Conservation (phyloP, 64 coral and sea anemone genomes). For the Montipora cactus region DNA sequence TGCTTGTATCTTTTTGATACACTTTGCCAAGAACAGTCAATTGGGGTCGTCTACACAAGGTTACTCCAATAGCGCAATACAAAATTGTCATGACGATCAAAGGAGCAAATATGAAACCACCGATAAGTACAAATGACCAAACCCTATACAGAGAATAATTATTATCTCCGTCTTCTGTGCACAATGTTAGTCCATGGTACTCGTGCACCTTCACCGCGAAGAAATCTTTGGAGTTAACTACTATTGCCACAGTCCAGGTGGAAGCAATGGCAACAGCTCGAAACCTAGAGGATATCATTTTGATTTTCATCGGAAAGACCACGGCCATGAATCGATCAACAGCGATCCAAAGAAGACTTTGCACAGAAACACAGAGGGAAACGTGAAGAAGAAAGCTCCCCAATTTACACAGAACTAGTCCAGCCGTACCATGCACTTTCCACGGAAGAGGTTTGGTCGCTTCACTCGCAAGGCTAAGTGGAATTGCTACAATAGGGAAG, state of each 20-base stretch:
- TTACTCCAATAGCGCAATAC: background rate
- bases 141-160: background rate
- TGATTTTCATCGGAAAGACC: constrained; percentile 22
- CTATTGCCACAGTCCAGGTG: constrained; percentile 21
- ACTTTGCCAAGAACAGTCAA: background rate
- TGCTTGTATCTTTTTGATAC: background rate
- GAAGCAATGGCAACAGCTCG: background rate
- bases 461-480: background rate
- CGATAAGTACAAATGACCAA: background rate
- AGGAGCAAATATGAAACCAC: background rate
- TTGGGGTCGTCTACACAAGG: background rate
- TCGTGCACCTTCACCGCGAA: background rate
- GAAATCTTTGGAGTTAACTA: background rate
- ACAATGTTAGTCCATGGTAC: background rate
- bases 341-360: constrained; percentile 46
- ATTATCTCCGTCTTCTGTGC: background rate
- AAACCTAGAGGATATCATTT: background rate
- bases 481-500: background rate
- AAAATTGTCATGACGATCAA: background rate
- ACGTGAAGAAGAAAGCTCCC: constrained; percentile 11
- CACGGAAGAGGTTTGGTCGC: background rate
- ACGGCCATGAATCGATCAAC: constrained; percentile 47
- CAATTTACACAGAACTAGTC: constrained; percentile 37
- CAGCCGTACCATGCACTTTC: background rate
- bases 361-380: background rate